A percentile compares a stretch with the other conserved stretches of the same genome.
phyloP scores from a whole-genome alignment of 2,797 vertebrate species.

The Phrynocephalus guinanensis region DNA sequence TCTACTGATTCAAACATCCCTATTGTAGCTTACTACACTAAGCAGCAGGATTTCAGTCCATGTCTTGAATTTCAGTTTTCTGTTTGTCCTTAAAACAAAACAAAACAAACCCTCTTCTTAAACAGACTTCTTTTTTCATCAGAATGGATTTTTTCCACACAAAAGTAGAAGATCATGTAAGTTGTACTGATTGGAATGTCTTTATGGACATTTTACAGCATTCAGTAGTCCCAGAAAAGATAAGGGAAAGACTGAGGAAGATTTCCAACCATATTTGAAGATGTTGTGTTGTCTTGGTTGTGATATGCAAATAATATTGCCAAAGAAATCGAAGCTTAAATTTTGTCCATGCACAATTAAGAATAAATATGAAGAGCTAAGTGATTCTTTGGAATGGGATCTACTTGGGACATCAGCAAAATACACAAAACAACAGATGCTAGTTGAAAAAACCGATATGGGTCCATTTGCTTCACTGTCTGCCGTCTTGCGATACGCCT shows the following conservation, averaged over 20 bases:
- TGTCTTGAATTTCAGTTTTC: constrained; percentile 23
- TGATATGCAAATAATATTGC: not conserved
- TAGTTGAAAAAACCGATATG: constrained; percentile 8
- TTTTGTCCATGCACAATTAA: constrained; percentile 21
- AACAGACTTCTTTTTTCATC: constrained; percentile 70
- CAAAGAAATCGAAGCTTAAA: not conserved
- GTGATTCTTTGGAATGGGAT: constrained; percentile 30
- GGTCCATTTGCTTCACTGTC: not conserved
- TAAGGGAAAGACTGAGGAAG: not conserved
- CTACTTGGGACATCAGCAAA: constrained; percentile 29
- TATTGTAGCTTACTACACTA: too few relatives aligned
- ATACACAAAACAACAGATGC: not conserved
- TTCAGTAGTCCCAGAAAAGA: constrained; percentile 24
- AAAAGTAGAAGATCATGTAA: constrained; percentile 50
- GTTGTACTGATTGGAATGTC: constrained; percentile 53
- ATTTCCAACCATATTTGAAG: not conserved
- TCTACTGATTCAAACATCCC: too few relatives aligned
- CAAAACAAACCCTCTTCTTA: constrained; percentile 61
- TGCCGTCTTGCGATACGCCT: constrained; percentile 20
- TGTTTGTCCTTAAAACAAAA: constrained; percentile 62
- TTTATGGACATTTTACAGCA: constrained; percentile 47
- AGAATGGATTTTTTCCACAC: constrained; percentile 60
- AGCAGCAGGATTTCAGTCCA: not conserved
- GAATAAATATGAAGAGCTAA: constrained; percentile 38
- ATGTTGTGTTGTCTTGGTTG: not conserved